Conservation (phyloP, 2,797 vertebrate species). For the Ibycter americanus region DNA sequence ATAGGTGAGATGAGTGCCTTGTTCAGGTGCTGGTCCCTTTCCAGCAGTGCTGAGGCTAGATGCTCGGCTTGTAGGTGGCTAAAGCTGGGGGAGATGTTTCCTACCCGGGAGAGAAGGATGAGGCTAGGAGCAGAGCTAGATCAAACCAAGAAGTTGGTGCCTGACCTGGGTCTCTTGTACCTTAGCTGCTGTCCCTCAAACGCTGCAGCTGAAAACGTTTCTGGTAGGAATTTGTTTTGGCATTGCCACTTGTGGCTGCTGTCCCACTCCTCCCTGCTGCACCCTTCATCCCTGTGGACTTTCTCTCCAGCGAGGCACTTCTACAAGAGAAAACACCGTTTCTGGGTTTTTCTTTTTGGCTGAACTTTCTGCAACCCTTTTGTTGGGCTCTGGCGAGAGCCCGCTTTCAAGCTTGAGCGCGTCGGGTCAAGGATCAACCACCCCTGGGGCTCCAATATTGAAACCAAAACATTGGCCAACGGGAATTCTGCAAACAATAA, state of each 20-base stretch:
- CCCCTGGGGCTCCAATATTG: background rate
- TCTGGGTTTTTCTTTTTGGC: background rate
- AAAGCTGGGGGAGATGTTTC: background rate
- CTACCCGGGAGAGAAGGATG: background rate
- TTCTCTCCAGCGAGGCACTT: background rate
- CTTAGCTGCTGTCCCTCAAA: background rate
- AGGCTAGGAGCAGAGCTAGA: background rate
- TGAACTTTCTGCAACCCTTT: background rate
- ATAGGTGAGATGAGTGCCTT: background rate
- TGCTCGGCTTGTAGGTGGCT: background rate
- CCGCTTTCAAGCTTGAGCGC: background rate
- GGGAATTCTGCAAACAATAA: background rate
- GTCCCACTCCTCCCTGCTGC: background rate
- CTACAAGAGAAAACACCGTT: background rate
- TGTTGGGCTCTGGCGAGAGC: background rate
- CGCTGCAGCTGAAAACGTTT: background rate
- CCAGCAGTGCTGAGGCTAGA: background rate
- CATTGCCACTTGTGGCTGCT: background rate
- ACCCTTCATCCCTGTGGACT: fast-evolving
- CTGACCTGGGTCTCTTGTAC: background rate
- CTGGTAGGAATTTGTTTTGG: background rate
- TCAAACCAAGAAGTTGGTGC: background rate
- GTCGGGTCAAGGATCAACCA: background rate
- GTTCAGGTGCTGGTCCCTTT: background rate
- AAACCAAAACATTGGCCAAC: background rate